Percentiles rank a stretch among this genome's conserved stretches.
Conservation (phyloP, 2,797 vertebrate genomes). For the Danio kyathit region DNA sequence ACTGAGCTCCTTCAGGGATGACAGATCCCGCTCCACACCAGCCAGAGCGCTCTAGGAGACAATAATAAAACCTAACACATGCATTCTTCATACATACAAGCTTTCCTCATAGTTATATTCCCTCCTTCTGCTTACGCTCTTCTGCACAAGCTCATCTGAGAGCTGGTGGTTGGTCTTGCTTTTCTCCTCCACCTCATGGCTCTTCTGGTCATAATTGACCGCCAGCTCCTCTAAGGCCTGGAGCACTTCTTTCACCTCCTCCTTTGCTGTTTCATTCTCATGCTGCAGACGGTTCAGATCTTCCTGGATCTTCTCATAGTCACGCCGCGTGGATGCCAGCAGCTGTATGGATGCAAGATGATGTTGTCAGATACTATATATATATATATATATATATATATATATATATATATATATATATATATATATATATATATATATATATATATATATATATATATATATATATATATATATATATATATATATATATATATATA, state of each 20-base stretch:
- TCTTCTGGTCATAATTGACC: constrained; percentile 98
- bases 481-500: too few relatives aligned
- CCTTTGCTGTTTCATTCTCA: constrained; percentile 89
- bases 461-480: too few relatives aligned
- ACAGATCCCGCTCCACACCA: constrained; percentile 84
- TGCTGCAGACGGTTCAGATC: constrained; percentile 90
- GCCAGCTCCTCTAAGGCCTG: constrained; percentile 97
- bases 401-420: too few relatives aligned
- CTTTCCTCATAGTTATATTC: neutral
- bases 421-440: constrained; percentile 11
- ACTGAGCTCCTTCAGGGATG: constrained; percentile 88
- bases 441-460: too few relatives aligned
- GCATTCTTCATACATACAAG: neutral
- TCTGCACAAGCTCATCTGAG: constrained; percentile 88
- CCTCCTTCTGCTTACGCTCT: constrained; percentile 78
- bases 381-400: too few relatives aligned
- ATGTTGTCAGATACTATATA: neutral
- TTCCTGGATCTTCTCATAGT: constrained; percentile 91
- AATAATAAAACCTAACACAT: constrained; percentile 67
- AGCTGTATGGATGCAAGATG: constrained; percentile 74
- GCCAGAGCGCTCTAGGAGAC: constrained; percentile 81
- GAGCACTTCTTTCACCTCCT: constrained; percentile 97
- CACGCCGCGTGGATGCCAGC: constrained; percentile 84
- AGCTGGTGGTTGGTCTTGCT: constrained; percentile 86
- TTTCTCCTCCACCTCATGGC: constrained; percentile 92